These are phyloP conservation scores for Craniophora ligustri DNA, from an alignment of 2,888 invertebrate genomes.

Conservation along the genomic window DNA sequence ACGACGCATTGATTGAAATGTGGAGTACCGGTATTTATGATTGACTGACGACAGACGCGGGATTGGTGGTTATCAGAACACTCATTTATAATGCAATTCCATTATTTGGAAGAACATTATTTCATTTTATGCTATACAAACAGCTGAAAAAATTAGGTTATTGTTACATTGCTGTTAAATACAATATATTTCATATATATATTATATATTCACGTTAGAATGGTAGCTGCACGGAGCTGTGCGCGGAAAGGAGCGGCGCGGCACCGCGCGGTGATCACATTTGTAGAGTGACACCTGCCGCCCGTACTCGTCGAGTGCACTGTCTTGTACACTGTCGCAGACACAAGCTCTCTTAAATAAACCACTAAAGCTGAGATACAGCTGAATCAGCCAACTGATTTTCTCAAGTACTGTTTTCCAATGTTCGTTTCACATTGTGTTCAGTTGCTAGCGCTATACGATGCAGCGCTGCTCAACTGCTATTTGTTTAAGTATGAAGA, in stretches of 20 bases:
- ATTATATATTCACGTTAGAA: no score
- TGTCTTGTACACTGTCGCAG: background rate
- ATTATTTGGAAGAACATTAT: no score
- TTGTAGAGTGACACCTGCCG: constrained; percentile 16
- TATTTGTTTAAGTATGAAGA: no score
- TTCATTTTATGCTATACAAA: no score
- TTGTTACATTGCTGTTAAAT: no score
- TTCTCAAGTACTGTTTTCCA: constrained; percentile 18
- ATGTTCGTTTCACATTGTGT: constrained; percentile 6
- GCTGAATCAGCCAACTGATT: constrained; percentile 20
- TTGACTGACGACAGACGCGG: constrained; percentile 29
- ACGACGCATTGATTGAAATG: constrained; percentile 51
- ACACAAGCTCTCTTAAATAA: constrained; percentile 15
- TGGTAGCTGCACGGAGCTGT: constrained; percentile 13
- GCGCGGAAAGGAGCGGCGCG: background rate
- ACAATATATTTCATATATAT: no score
- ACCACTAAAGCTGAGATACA: constrained; percentile 21
- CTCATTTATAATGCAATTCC: constrained; percentile 1
- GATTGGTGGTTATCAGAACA: constrained; percentile 19
- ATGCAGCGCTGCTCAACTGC: background rate
- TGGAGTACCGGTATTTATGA: constrained; percentile 43
- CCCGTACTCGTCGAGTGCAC: constrained; percentile 9
- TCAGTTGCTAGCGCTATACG: constrained; percentile 3
- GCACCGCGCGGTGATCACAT: background rate
- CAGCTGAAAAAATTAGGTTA: no score